Percentiles rank a stretch among this genome's conserved stretches.
phyloP scores from a whole-genome alignment of 2,797 vertebrate species.

The Vireo griseus region DNA sequence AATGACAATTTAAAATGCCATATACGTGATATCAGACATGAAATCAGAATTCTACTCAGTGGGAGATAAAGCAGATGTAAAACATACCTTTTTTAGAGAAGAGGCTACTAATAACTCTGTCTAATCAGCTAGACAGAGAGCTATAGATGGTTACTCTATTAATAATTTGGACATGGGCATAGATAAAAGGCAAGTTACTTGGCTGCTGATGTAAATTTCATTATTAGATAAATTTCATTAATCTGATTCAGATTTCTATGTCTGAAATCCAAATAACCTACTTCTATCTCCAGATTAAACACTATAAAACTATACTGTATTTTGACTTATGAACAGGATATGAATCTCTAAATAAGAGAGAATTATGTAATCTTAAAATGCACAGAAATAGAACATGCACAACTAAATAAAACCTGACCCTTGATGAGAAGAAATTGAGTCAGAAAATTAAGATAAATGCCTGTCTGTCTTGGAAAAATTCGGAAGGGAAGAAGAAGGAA shows the following conservation, averaged over 20 bases:
- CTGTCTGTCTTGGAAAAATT: neutral
- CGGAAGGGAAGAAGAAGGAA: neutral
- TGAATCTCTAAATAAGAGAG: neutral
- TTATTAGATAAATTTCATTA: too few species aligned
- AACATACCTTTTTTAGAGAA: neutral
- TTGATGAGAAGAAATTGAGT: neutral
- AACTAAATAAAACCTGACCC: neutral
- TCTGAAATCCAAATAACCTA: neutral
- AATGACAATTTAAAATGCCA: neutral
- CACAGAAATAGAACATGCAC: neutral
- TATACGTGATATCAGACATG: neutral
- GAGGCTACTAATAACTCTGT: neutral
- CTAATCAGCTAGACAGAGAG: neutral
- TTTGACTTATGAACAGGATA: neutral
- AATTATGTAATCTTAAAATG: neutral
- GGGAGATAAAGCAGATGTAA: neutral
- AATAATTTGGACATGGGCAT: neutral
- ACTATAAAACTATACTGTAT: neutral
- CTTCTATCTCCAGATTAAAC: neutral
- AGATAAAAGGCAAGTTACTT: neutral
- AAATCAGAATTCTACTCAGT: neutral
- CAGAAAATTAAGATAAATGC: conserved; percentile 23
- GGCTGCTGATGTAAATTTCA: neutral
- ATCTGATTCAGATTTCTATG: too few species aligned
- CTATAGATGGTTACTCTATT: neutral